A percentile compares a stretch with the other conserved stretches of the same genome.
Conservation (phyloP, 2,113 vertebrate species). For the Helogale parvula region DNA sequence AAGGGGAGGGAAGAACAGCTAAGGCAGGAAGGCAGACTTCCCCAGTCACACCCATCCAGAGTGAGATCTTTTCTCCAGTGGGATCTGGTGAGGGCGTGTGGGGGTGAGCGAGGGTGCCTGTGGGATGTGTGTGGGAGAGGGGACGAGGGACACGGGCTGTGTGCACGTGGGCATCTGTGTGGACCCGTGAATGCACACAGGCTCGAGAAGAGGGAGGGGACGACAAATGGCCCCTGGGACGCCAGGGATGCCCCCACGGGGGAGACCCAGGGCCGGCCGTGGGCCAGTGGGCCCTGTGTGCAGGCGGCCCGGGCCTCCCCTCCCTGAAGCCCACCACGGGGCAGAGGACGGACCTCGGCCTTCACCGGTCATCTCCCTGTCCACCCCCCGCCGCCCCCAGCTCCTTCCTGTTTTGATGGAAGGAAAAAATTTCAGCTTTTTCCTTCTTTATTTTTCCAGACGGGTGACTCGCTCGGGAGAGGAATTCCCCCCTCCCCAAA, state of each 20-base stretch:
- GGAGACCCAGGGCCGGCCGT: not conserved
- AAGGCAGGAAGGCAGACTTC: not conserved
- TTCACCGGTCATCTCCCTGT: slow-evolving; percentile 73
- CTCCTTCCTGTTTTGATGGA: slow-evolving; percentile 91
- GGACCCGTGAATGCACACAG: not conserved
- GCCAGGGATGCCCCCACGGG: rapidly evolving
- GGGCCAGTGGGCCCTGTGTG: not conserved
- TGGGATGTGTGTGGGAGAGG: not conserved
- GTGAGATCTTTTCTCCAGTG: not conserved
- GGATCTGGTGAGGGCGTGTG: not conserved
- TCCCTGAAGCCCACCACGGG: slow-evolving; percentile 25
- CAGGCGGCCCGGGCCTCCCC: rapidly evolving
- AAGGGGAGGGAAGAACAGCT: no score
- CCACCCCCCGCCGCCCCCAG: slow-evolving; percentile 59
- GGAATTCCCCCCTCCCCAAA: slow-evolving; percentile 84
- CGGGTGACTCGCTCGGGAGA: slow-evolving; percentile 86
- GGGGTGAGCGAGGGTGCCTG: not conserved
- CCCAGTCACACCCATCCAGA: not conserved
- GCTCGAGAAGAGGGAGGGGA: not conserved
- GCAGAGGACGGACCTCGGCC: slow-evolving; percentile 47
- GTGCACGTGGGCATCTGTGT: not conserved
- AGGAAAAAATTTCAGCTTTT: slow-evolving; percentile 88
- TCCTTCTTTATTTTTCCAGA: slow-evolving; percentile 91
- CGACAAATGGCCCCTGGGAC: rapidly evolving
- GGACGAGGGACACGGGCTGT: no score